A percentile compares a stretch with the other conserved stretches of the same genome.
These are phyloP conservation scores for Trachymyrmex septentrionalis DNA, from an alignment of 1,140 invertebrate species.

Conservation along the genomic window DNA sequence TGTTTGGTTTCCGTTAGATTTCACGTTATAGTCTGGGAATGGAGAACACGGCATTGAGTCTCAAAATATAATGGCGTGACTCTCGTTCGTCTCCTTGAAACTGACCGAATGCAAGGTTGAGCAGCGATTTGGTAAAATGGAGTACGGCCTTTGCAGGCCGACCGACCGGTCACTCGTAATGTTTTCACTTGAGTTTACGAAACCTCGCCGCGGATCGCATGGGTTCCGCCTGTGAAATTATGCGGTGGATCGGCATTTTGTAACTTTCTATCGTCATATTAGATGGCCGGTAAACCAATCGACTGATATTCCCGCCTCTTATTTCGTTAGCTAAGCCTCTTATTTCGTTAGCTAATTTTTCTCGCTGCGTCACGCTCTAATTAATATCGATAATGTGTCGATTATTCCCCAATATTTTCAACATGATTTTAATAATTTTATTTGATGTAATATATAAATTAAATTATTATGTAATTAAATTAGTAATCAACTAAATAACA, in stretches of 20 bases:
- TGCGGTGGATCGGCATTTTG: conserved; percentile 65
- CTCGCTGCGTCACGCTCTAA: neutral
- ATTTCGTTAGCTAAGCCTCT: conserved; percentile 10
- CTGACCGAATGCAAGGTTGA: conserved; percentile 70
- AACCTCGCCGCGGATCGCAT: conserved; percentile 23
- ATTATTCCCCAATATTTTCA: neutral
- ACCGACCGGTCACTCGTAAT: neutral
- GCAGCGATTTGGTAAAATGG: conserved; percentile 65
- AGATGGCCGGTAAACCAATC: conserved; percentile 42
- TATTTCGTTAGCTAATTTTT: conserved; percentile 41
- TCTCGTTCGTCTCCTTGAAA: conserved; percentile 65
- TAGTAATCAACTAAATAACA: no score
- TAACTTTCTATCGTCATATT: conserved; percentile 69
- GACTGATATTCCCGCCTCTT: conserved; percentile 45
- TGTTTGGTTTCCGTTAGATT: neutral
- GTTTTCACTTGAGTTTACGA: conserved; percentile 68
- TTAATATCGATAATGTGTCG: conserved; percentile 34
- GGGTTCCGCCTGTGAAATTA: conserved; percentile 53
- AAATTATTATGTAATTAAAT: no score
- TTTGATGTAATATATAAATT: neutral
- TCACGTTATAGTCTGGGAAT: neutral
- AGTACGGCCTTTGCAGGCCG: conserved; percentile 55
- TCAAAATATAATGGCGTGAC: conserved; percentile 42
- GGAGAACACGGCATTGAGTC: conserved; percentile 5
- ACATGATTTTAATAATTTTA: conserved; percentile 9